Base-by-base conservation (phyloP, 2,113 vertebrate genomes). In the Leptobrachium leishanense region DNA sequence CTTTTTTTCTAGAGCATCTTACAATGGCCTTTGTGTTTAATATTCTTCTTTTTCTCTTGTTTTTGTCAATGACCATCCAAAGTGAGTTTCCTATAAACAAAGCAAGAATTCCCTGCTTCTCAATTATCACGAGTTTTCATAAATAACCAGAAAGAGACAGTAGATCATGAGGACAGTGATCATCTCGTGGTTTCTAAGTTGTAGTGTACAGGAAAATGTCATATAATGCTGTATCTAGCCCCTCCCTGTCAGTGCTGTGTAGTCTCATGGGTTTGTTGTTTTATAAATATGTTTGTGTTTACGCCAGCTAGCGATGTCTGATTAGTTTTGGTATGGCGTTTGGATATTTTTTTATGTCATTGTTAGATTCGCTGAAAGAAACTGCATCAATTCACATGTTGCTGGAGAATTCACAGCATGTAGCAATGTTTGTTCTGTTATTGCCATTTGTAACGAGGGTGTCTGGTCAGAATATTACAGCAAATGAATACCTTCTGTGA, bases 301-400 rank as follows among this genome's bases (percentile, higher is more conserved):
- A 67, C 46, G n/a, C 13, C 7, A 20, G 43, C 67, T 55, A 68
- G 43, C 53, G 31, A 53, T 55, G 63, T 42, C 74, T 66, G 53
- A 66, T 10, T 54, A 54, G 5, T 68, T 76, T 76, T 43, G 1
- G 3, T 11, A 11, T 15, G 6, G 11, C 43, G 43, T 67, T 44
- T 5, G 50, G 31, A 55, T 54, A 1, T 50, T 50, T 15, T 40
- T 66, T 76, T 42, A 54, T 15, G 13, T 43, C 44, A 53, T 75
- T 75, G 62, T 54, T 67, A 7, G 31, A 9, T 43, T 20, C 57
- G 20, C 57, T 63, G 42, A 42, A 74, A 64, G 2, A 31, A 11
- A 13, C 20, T 40, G n/a, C 41, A 73, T 73, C 6, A 40, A 73
- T 57, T 73, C 71, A 59, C 10, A 73, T 15, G 54, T 62, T 54